Conservation (phyloP, 64 coral and sea anemone genomes). For the Trachythela sp. region DNA sequence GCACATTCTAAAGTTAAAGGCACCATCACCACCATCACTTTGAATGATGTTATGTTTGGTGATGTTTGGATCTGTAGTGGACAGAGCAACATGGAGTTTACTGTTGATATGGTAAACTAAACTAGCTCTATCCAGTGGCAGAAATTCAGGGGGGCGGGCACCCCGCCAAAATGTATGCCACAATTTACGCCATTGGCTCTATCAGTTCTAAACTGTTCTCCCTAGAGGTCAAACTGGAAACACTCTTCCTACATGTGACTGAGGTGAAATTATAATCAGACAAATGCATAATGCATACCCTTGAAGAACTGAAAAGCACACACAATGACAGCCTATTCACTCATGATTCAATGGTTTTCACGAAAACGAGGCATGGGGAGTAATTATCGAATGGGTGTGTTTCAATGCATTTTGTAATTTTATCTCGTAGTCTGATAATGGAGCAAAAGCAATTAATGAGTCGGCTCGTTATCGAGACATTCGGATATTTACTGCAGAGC, state of each 20-base stretch:
- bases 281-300: too few species aligned
- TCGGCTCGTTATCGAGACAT: conserved; percentile 68
- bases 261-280: too few species aligned
- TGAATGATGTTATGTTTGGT: conserved; percentile 86
- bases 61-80: conserved; percentile 99
- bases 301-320: too few species aligned
- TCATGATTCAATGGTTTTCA: neutral
- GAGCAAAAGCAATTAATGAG: conserved; percentile 64
- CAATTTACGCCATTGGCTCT: too few species aligned
- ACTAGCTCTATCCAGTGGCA: too few species aligned
- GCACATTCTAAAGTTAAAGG: conserved; percentile 63
- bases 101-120: conserved; percentile 61
- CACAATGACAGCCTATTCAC: too few species aligned
- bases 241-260: too few species aligned
- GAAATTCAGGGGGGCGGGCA: too few species aligned
- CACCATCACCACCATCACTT: conserved; percentile 22
- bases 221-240: too few species aligned
- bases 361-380: neutral
- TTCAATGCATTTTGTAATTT: neutral
- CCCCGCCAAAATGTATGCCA: too few species aligned
- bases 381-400: neutral
- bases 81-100: conserved; percentile 93
- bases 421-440: conserved; percentile 43
- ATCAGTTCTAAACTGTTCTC: too few species aligned
- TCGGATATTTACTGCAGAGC: conserved; percentile 75